Base-by-base conservation (phyloP, 2,888 invertebrate genomes). In the Rotaria magnacalcarata region DNA sequence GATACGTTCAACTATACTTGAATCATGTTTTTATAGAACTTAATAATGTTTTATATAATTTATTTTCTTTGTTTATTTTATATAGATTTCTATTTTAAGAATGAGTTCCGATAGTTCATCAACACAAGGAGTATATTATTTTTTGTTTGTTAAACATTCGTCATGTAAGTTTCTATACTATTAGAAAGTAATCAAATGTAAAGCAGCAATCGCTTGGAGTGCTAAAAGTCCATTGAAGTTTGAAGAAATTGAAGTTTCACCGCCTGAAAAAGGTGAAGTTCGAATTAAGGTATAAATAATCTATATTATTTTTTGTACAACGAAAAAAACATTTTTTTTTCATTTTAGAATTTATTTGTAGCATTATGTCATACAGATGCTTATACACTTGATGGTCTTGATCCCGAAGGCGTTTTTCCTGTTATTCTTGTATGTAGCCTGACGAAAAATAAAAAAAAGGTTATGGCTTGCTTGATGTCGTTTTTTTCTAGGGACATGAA, bases 171-270 rank as follows among this genome's bases (percentile, higher is more conserved):
- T 67, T 41, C 27, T 67, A 16, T 67, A 11, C 50, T 67, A 14
- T 27, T 67, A 56, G 56, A 27, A 86, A 80, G 47, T 86, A 0
- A 97, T 99, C 88, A 94, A 93, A 89, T 99, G 98, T 91, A 93
- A 93, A 90, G 99, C 99, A 43, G 98, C 97, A 2, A 96, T 99
- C 34, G 97, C 98, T 8, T 99, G 98, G 98, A 95, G 94, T 89
- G 94, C 96, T 85, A 96, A 96, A 88, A 93, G 95, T 89, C 95
- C 96, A 14, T 92, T 99, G 50, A 93, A 93, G 2, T 93, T 99
- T 85, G 99, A 99, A 92, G 95, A 94, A 86, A 93, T 99, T 87
- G 94, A 96, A 92, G 98, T 99, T 0, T 95, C 94, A 34, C 96
- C 97, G 16, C 99, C 99, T 0, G 94, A 94, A 91, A 94, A 94